Conservation (phyloP, 2,888 invertebrate species). For the Trichopria drosophilae region DNA sequence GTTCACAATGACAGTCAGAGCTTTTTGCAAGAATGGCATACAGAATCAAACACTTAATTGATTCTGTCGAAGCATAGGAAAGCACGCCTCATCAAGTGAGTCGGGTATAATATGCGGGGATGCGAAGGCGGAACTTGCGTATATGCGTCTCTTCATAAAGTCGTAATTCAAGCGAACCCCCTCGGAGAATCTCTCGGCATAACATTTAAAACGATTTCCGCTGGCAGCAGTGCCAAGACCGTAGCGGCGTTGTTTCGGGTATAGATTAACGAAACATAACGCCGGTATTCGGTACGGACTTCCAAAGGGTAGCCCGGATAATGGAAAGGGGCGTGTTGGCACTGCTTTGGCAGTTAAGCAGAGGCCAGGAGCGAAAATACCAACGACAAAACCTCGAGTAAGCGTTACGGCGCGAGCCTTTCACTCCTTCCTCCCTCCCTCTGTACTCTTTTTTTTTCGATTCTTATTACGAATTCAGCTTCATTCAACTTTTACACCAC, state of each 20-base stretch:
- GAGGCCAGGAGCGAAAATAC: conserved; percentile 45
- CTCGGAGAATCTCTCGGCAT: conserved; percentile 53
- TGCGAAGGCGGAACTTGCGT: conserved; percentile 35
- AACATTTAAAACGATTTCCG: conserved; percentile 59
- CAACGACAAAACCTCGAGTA: too few relatives aligned
- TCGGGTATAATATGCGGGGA: too few relatives aligned
- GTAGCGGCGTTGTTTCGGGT: conserved; percentile 56
- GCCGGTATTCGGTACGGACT: conserved; percentile 52
- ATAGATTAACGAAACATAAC: conserved; percentile 59
- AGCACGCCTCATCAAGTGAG: too few relatives aligned
- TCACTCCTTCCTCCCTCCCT: too few relatives aligned
- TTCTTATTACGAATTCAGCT: too few relatives aligned
- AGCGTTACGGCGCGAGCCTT: too few relatives aligned
- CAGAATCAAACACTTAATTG: too few relatives aligned
- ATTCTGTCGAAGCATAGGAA: too few relatives aligned
- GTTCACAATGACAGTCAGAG: too few relatives aligned
- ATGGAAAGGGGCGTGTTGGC: conserved; percentile 53
- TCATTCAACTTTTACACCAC: too few relatives aligned
- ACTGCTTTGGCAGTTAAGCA: conserved; percentile 54
- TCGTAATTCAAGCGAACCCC: conserved; percentile 53
- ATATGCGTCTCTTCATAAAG: conserved; percentile 54
- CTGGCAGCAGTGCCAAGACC: conserved; percentile 58
- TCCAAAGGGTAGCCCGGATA: conserved; percentile 49
- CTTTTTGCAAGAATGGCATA: too few relatives aligned
- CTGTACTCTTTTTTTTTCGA: too few relatives aligned